Evolutionary conservation across 2,797 vertebrate genomes (phyloP).

Genomic region (Tragopan temminckii): DNA sequence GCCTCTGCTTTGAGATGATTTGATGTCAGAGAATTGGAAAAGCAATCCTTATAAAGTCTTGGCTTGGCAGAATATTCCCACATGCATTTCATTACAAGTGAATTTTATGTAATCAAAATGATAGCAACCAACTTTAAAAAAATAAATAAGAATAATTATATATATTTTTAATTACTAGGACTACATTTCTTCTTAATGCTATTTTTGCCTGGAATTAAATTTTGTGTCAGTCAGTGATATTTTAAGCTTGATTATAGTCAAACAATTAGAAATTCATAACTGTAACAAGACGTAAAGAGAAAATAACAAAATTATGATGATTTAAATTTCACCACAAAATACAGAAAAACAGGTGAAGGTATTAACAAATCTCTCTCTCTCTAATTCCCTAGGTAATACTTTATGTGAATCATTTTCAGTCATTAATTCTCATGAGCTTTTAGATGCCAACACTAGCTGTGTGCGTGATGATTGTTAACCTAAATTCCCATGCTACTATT

Average conservation of each 20-base stretch:
- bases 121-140: background rate
- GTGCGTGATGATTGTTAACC: background rate
- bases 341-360: background rate
- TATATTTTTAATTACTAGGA: background rate
- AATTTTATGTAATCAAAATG: background rate
- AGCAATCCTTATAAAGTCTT: background rate
- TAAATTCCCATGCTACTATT: accelerated
- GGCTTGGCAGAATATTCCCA: background rate
- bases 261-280: background rate
- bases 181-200: background rate
- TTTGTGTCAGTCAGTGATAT: background rate
- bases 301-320: background rate
- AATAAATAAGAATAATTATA: background rate
- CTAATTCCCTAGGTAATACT: background rate
- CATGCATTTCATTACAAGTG: background rate
- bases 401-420: background rate
- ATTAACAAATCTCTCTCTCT: accelerated
- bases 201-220: background rate
- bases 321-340: background rate
- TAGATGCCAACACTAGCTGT: accelerated
- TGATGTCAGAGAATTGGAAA: background rate
- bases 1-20: background rate
- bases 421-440: background rate
- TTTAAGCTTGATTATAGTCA: background rate
- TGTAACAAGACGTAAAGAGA: background rate